Evolutionary conservation across 2,888 invertebrate species (phyloP).

Genomic region (Pemphredon lugubris): DNA sequence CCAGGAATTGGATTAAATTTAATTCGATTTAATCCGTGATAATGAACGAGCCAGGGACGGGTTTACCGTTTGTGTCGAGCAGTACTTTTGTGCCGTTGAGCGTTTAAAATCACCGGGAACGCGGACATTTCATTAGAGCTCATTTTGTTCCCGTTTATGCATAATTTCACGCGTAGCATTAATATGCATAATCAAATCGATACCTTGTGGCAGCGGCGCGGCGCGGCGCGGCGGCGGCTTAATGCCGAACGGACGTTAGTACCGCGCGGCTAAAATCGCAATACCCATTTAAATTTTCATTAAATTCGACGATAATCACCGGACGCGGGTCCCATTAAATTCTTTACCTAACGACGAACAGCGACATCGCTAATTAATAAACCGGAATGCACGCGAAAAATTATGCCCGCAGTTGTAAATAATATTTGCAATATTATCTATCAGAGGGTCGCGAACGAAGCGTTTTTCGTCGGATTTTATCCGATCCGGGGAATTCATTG

Average conservation of each 20-base stretch:
- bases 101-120: too few species aligned
- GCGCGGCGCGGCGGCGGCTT: neutral
- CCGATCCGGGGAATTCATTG: too few species aligned
- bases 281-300: conserved; percentile 38
- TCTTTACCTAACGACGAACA: neutral
- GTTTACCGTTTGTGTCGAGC: neutral
- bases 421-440: neutral
- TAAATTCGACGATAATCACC: conserved; percentile 28
- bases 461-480: too few species aligned
- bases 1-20: too few species aligned
- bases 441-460: neutral
- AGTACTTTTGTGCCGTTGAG: too few species aligned
- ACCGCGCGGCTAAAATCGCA: conserved; percentile 20
- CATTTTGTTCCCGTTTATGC: conserved; percentile 11
- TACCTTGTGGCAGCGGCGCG: neutral
- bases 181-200: conserved; percentile 31
- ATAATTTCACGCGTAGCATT: conserved; percentile 16
- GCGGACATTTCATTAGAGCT: neutral
- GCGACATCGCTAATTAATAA: conserved; percentile 6
- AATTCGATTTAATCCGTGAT: too few species aligned
- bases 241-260: neutral
- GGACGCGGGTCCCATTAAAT: conserved; percentile 7
- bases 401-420: neutral
- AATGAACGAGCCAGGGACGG: too few species aligned
- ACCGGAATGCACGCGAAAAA: neutral